Evolutionary conservation across 92 coral and sea anemone species (phyloP), one percentile per base, ranked within the genome.

Genomic region (Porites lobata): DNA sequence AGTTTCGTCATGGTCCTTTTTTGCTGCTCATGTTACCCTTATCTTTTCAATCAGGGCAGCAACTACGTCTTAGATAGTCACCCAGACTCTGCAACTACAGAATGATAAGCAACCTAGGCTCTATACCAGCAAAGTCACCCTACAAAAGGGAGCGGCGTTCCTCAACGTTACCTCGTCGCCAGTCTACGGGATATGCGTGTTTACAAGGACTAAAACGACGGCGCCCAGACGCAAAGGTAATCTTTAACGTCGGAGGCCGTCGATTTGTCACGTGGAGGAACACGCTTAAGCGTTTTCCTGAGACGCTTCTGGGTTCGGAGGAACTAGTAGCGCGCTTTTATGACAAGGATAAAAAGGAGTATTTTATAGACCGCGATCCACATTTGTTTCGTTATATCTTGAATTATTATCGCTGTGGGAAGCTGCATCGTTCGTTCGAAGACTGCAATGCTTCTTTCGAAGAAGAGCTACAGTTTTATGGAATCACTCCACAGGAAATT

Each of bases 241-340:
- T 95, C n/a, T 89, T 97, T 9, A 97, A 97, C 73, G 99, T 97
- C 19, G 96, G 99, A 68, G 99, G 99, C 2, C 90, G 98, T 14
- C 92, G 89, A 61, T 97, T 97, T 72, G 83, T 95, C 75, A 97
- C 99, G 50, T 94, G 98, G 97, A 87, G 89, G 73, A 90, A 94
- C 50, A 97, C 99, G 29, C 89, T 97, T 24, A 87, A 83, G 18
- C 95, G 98, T 4, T 95, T 92, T 82, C 99, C 99, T 26, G 86
- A 94, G 71, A 95, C 99, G 29, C 87, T 97, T 57, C 94, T 97
- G 12, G 99, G 99, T 7, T 87, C 93, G 51, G 98, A 94, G 17
- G 81, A 92, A 86, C 81, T 95, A 15, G 92, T 91, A 1, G 81
- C 96, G 67, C 85, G 89, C 20, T 97, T 94, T 86, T 96, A 95